Conservation (phyloP, 2,888 invertebrate species). For the Neria commutata region DNA sequence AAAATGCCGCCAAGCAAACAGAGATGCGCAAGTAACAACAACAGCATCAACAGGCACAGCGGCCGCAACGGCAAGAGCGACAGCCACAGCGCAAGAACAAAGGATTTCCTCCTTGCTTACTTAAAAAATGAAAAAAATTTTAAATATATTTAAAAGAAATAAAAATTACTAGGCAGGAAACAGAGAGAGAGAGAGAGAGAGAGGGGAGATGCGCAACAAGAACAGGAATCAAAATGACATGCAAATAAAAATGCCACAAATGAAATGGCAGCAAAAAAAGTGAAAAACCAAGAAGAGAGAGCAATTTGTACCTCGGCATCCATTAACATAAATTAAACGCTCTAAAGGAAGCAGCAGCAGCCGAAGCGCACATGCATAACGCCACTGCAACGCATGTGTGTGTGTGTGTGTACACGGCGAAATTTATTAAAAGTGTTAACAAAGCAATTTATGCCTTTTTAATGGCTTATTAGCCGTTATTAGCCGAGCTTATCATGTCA, state of each 20-base stretch:
- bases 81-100: neutral
- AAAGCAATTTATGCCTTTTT: slow-evolving; percentile 58
- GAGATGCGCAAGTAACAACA: slow-evolving; percentile 14
- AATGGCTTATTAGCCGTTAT: slow-evolving; percentile 58
- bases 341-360: slow-evolving; percentile 4
- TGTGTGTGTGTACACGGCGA: slow-evolving; percentile 35
- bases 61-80: neutral
- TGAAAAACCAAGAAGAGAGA: neutral
- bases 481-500: slow-evolving; percentile 55
- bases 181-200: neutral
- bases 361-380: neutral
- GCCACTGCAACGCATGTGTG: neutral
- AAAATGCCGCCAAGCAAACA: slow-evolving; percentile 38
- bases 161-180: neutral
- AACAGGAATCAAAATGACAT: slow-evolving; percentile 1
- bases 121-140: slow-evolving; percentile 30
- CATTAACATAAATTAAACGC: slow-evolving; percentile 56
- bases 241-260: slow-evolving; percentile 20
- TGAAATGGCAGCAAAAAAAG: neutral
- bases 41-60: neutral
- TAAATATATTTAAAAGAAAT: slow-evolving; percentile 46
- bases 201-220: neutral
- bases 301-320: slow-evolving; percentile 50
- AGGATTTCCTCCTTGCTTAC: neutral
- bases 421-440: slow-evolving; percentile 58